Percentiles rank a stretch among this genome's conserved stretches.
Conservation (phyloP, 2,888 invertebrate species). For the Halocaridina rubra region DNA sequence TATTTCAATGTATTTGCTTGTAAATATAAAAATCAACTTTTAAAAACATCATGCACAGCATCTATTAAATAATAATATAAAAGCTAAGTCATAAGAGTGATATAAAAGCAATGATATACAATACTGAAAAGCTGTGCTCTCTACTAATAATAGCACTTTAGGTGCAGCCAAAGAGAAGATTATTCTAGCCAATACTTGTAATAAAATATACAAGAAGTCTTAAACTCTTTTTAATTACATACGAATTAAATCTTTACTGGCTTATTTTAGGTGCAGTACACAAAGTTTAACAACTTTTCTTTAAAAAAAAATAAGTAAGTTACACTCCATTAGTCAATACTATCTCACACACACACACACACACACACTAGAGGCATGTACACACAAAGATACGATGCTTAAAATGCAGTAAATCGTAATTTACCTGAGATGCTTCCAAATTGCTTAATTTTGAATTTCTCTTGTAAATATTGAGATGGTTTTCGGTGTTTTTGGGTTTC, state of each 20-base stretch:
- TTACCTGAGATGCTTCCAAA: constrained; percentile 76
- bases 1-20: no score
- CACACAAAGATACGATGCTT: constrained; percentile 71
- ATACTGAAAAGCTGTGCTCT: no score
- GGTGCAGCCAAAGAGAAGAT: no score
- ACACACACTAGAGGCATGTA: no score
- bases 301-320: constrained; percentile 10
- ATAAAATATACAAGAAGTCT: constrained; percentile 5
- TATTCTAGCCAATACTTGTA: no score
- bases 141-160: no score
- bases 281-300: constrained; percentile 19
- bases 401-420: constrained; percentile 67
- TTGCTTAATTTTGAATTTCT: constrained; percentile 86
- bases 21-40: no score
- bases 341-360: constrained; percentile 15
- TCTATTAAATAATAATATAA: no score
- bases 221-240: constrained; percentile 3
- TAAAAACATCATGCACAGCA: no score
- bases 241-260: background rate
- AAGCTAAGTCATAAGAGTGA: no score
- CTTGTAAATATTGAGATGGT: constrained; percentile 69
- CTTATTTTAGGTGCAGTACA: constrained; percentile 25
- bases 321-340: constrained; percentile 1
- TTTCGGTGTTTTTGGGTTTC: constrained; percentile 60
- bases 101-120: no score